phyloP scores from a whole-genome alignment of 2,113 vertebrate species.

The Sprattus sprattus region DNA sequence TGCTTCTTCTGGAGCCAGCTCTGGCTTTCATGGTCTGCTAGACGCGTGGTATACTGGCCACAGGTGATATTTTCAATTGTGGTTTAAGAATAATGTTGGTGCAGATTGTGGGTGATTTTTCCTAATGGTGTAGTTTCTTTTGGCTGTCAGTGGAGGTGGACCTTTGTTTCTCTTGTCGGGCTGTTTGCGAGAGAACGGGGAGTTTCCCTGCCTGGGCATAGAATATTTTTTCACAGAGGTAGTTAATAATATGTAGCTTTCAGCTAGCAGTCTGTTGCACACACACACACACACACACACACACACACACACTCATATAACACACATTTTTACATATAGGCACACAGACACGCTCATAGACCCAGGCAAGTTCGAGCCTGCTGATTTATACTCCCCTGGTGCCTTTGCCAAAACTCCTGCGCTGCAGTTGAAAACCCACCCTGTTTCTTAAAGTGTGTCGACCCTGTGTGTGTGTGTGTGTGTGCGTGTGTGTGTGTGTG shows the following conservation, averaged over 20 bases:
- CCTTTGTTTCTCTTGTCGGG: not conserved
- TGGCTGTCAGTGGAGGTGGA: not conserved
- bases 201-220: not conserved
- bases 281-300: not conserved
- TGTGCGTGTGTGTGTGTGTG: no score
- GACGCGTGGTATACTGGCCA: constrained; percentile 18
- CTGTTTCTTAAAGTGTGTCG: no score
- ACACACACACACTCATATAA: not conserved
- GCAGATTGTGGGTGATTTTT: not conserved
- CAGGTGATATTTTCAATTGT: constrained; percentile 21
- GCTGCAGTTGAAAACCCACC: constrained; percentile 31
- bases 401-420: constrained; percentile 32
- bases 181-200: not conserved
- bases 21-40: constrained; percentile 40
- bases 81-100: not conserved
- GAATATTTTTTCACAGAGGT: not conserved
- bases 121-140: not conserved
- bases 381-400: constrained; percentile 30
- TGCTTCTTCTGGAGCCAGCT: constrained; percentile 21
- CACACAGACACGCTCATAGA: constrained; percentile 22
- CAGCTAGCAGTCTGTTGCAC: not conserved
- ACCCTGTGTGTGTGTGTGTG: no score
- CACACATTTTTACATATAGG: not conserved
- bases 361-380: constrained; percentile 63
- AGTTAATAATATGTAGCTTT: constrained; percentile 10